Base-by-base conservation (phyloP, 2,797 vertebrate genomes). In the Microctenopoma stevenorrisi region DNA sequence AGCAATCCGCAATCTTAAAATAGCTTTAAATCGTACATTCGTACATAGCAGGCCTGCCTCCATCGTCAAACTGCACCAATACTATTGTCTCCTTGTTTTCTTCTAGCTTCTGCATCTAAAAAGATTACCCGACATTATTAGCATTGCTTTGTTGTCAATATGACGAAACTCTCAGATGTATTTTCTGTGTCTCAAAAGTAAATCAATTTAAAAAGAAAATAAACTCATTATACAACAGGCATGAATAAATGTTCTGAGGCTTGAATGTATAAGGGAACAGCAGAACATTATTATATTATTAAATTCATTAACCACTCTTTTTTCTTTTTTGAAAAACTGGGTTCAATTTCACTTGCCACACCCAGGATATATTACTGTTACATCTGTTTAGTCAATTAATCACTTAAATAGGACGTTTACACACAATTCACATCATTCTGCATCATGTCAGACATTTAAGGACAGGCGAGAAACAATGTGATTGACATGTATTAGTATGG, bases 1-100 rank as follows among this genome's bases (percentile, higher is more conserved):
- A 86, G 79, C 72, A 79, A 70, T 77, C 70, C 43, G 44, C 74
- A 50, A 52, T 79, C 90, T 87, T 88, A 89, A 93, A 94, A 92
- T 92, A 93, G 89, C 82, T 84, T 84, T 68, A 77, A 90, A 88
- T 92, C 88, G 91, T 92, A 68, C 86, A 93, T 93, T 93, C 91
- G 92, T 92, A 79, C 85, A 84, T 69, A 73, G 68, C 72, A 68
- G 80, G 72, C 55, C 58, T 79, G 72, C 63, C 68, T 74, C 67
- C 73, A 74, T 74, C 89, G 75, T 88, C 87, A 90, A 79, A 81
- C 81, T 68, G 56, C 65, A 47, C 77, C 85, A 71, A 68, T 77
- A 58, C 52, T 86, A 76, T 85, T 82, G 81, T 89, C 80, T 86
- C 47, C 67, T 73, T 81, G 57, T 83, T 85, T 82, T 87, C 74